Conservation (phyloP, 2,113 vertebrate species). For the Rostratula benghalensis region DNA sequence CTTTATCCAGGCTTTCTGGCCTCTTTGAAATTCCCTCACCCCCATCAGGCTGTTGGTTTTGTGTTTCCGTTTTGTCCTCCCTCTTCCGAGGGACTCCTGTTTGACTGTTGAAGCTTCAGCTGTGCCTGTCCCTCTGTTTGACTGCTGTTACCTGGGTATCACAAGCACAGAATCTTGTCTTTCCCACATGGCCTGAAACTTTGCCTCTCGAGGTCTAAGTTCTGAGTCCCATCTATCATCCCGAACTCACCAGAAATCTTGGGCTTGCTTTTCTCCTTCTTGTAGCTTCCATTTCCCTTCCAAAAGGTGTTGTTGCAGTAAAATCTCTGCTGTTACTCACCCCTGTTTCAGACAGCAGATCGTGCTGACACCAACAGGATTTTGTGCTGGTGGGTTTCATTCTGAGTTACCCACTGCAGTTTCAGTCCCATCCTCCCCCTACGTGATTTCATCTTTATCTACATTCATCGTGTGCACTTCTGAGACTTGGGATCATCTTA, state of each 20-base stretch:
- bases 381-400: neutral
- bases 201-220: neutral
- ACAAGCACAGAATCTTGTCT: neutral
- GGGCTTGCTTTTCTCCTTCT: neutral
- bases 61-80: neutral
- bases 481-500: neutral
- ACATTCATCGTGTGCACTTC: accelerated
- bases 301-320: neutral
- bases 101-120: neutral
- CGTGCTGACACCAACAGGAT: neutral
- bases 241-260: neutral
- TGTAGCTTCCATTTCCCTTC: neutral
- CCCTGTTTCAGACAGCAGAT: neutral
- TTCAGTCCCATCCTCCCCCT: neutral
- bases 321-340: accelerated
- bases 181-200: neutral
- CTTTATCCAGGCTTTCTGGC: neutral
- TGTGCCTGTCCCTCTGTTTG: neutral
- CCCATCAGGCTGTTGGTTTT: neutral
- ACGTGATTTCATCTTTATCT: neutral
- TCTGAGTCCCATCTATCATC: neutral
- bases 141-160: neutral
- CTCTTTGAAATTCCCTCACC: neutral
- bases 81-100: neutral
- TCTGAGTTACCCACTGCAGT: neutral